Evolutionary conservation across 2,113 vertebrate genomes (phyloP), one percentile per base, ranked within the genome.

Genomic region (Bubo bubo): DNA sequence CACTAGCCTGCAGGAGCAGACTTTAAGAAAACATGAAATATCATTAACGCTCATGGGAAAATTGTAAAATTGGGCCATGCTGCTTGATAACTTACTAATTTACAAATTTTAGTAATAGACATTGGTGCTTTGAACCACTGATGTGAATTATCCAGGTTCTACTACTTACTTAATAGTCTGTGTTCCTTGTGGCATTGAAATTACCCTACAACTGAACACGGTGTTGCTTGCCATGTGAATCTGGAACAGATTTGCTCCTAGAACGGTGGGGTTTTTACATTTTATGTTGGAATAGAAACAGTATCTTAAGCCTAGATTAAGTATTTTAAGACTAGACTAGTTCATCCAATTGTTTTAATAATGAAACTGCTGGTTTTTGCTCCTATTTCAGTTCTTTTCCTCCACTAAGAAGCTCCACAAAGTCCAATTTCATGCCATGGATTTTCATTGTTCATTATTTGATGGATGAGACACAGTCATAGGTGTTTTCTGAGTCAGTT

Each of bases 61-160:
- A 91, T 66, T 2, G 6, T 70, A 74, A 83, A 93, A 92, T 94
- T 90, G 92, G 90, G 88, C 59, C 87, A 90, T 35, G 73, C 79
- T 94, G 67, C 86, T 95, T 97, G 95, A 93, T 95, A 97, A 86
- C 75, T 96, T 90, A 74, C 92, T 96, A 86, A 97, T 97, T 97
- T 96, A 95, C 94, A 97, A 96, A 97, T 94, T 77, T 67, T 77
- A 59, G 75, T 95, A 94, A 71, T 59, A 97, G 92, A 52, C 94
- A 92, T 93, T 37, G 66, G 52, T 39, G 68, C 88, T 97, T 96
- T 96, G 92, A 97, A 93, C 88, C 88, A 63, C 50, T 59, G 49
- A 73, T 88, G 90, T 86, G 95, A 97, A 96, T 92, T 94, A 95
- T 41, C 92, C 88, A 88, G 92, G 92, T 96, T 96, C 80, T 94